Percentiles rank a stretch among this genome's conserved stretches.
phyloP scores from a whole-genome alignment of 2,797 vertebrate species.

The Lagorchestes hirsutus region DNA sequence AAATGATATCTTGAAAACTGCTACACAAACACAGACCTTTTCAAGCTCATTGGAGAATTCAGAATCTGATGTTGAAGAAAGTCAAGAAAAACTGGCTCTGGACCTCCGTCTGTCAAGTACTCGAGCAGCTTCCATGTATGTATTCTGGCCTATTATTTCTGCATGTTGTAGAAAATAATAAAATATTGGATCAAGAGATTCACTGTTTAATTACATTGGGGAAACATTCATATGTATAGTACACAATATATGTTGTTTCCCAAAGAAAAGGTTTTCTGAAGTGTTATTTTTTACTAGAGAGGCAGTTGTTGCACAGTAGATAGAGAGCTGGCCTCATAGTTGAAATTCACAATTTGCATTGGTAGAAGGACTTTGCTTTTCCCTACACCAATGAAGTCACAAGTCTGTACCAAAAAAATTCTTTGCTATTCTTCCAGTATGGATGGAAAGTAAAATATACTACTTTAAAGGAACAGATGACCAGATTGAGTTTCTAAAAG shows the following conservation, averaged over 20 bases:
- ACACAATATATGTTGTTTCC: background rate
- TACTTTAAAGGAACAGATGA: background rate
- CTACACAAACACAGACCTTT: conserved; percentile 83
- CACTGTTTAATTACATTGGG: conserved; percentile 42
- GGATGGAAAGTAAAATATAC: background rate
- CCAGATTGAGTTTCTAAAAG: background rate
- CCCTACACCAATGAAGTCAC: background rate
- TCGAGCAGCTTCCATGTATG: conserved; percentile 96
- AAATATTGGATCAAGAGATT: conserved; percentile 26
- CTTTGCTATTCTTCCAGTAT: background rate
- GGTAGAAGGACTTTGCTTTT: background rate
- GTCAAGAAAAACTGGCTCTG: conserved; percentile 92
- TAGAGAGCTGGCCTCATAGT: background rate
- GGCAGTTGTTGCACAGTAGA: background rate
- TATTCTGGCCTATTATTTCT: conserved; percentile 54
- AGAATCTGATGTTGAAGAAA: conserved; percentile 90
- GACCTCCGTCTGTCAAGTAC: conserved; percentile 95
- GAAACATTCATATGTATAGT: background rate
- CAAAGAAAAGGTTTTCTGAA: background rate
- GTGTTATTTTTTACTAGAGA: background rate
- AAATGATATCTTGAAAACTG: conserved; percentile 90
- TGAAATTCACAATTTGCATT: background rate
- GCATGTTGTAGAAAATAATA: conserved; percentile 38
- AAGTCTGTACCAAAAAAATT: background rate
- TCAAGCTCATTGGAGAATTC: conserved; percentile 86